These are phyloP conservation scores for Lacanobia wlatinum DNA, from an alignment of 2,888 invertebrate species.

Conservation along the genomic window DNA sequence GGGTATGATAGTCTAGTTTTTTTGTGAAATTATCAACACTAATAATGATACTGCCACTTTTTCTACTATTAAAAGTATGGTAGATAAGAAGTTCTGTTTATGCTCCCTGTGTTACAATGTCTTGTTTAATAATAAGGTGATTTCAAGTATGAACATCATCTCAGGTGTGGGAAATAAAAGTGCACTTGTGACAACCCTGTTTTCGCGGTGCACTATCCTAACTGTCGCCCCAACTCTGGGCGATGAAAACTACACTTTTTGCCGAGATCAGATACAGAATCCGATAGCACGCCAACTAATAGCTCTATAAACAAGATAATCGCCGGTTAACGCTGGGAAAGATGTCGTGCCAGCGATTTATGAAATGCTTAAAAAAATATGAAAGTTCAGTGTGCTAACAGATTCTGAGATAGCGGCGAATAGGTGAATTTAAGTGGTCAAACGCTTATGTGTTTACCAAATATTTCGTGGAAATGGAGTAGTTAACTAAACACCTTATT, in stretches of 20 bases:
- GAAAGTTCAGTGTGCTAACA: constrained; percentile 62
- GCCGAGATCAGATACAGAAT: constrained; percentile 83
- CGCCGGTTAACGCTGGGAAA: constrained; percentile 84
- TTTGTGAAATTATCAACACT: constrained; percentile 8
- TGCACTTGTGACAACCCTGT: constrained; percentile 68
- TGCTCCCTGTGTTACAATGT: background rate
- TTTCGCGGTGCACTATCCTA: constrained; percentile 63
- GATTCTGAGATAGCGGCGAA: constrained; percentile 61
- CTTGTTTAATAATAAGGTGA: constrained; percentile 2
- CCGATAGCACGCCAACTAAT: constrained; percentile 86
- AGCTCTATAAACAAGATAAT: constrained; percentile 89
- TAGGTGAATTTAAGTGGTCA: constrained; percentile 50
- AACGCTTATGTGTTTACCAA: constrained; percentile 33
- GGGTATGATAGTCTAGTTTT: constrained; percentile 1
- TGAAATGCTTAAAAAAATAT: constrained; percentile 72
- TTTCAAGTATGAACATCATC: background rate
- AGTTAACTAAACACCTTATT: constrained; percentile 5
- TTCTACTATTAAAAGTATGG: background rate
- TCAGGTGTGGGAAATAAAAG: background rate
- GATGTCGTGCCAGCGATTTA: constrained; percentile 70
- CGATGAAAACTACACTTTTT: constrained; percentile 88
- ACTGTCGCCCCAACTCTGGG: constrained; percentile 67
- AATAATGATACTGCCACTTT: background rate
- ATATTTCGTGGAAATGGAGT: constrained; percentile 48
- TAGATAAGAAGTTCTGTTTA: background rate